Base-by-base conservation (phyloP, 2,797 vertebrate species). In the Rhinatrema bivittatum region DNA sequence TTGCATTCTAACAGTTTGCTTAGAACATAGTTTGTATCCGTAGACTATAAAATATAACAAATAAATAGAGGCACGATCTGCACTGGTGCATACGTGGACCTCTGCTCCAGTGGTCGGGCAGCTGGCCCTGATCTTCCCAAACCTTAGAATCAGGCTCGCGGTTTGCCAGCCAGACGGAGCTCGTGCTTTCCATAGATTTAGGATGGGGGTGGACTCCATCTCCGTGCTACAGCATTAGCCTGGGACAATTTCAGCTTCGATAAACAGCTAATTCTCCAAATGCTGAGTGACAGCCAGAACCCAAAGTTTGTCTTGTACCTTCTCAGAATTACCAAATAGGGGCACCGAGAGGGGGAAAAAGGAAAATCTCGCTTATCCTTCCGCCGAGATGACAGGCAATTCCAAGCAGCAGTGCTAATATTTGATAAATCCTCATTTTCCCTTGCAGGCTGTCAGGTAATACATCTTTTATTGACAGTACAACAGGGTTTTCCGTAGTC, bases 401-500 rank as follows among this genome's bases (percentile, higher is more conserved):
- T 76, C 72, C 58, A 57, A 61, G 50, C 60, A 62, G 56, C 56
- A 53, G 64, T 55, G 15, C 53, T 10, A 64, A 53, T 32, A 48
- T 38, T 57, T 62, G 55, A 74, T 65, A 63, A 45, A 60, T 69
- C 76, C 65, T 58, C 61, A 74, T 75, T 78, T 71, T 60, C 60
- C 29, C 62, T 48, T 60, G 16, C 1, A 28, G 40, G 42, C 65
- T 60, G 51, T 77, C 68, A 81, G 53, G 71, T 78, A 71, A 85
- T 82, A 79, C 81, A 85, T 84, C 81, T 78, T 84, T 54, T 85
- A 82, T 77, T 81, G 85, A 81, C 83, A 78, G 69, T 1, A 1
- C 60, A 44, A 45, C 33, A 40, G 36, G 36, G 45, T 26, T 25
- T 12, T 42, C 59, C 59, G 27, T 5, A 2, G 40, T 32, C 34